Evolutionary conservation across 2,113 vertebrate genomes (phyloP).

Genomic region (Crotophaga sulcirostris): DNA sequence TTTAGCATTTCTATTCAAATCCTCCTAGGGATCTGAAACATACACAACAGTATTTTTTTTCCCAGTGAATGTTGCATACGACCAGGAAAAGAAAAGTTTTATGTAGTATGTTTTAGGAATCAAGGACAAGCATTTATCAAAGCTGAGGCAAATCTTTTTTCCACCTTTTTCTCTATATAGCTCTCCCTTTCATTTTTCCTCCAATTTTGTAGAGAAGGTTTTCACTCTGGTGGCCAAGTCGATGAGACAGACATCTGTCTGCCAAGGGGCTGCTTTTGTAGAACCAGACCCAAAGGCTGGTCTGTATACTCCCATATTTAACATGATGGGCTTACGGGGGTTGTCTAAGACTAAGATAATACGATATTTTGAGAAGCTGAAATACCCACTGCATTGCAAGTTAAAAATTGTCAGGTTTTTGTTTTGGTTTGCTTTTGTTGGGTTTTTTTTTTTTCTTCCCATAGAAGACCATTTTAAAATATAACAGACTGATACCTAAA

Average conservation of each 20-base stretch:
- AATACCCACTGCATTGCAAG: neutral
- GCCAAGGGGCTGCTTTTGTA: neutral
- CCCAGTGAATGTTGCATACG: neutral
- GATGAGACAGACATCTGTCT: neutral
- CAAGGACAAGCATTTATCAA: neutral
- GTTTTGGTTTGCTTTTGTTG: no score
- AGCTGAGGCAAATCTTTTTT: neutral
- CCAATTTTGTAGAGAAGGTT: neutral
- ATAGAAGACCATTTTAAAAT: neutral
- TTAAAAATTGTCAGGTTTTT: neutral
- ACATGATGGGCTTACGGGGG: neutral
- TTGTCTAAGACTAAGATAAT: neutral
- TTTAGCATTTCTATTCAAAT: neutral
- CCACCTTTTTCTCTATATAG: neutral
- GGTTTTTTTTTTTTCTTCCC: neutral
- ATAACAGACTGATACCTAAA: neutral
- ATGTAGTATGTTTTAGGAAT: neutral
- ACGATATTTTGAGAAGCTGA: neutral
- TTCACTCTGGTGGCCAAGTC: neutral
- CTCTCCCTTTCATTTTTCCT: neutral
- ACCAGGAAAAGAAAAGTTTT: fast-evolving
- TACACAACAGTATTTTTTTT: neutral
- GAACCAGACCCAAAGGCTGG: neutral
- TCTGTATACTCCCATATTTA: neutral
- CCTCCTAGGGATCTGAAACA: neutral